Evolutionary conservation across 2,888 invertebrate species (phyloP).

Genomic region (Idaea straminata): DNA sequence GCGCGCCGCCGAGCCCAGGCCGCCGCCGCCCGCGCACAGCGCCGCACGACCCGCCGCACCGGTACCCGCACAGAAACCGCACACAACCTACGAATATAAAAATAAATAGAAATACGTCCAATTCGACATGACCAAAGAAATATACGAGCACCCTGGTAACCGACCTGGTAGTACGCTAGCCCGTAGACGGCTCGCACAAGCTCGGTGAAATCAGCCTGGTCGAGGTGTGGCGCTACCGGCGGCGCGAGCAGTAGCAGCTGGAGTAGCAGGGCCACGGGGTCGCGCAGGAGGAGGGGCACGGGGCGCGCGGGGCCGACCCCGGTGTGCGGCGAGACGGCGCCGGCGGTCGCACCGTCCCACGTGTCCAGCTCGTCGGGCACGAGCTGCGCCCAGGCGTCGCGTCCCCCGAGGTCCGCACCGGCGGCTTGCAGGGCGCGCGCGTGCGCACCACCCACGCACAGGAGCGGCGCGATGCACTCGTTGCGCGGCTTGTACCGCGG

Average conservation of each 20-base stretch:
- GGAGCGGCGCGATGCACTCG: constrained; percentile 84
- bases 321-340: constrained; percentile 20
- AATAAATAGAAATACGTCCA: no score
- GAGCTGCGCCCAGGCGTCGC: constrained; percentile 44
- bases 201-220: constrained; percentile 93
- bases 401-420: constrained; percentile 48
- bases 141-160: no score
- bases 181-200: constrained; percentile 94
- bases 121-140: no score
- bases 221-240: constrained; percentile 83
- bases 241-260: constrained; percentile 93
- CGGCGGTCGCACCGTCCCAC: constrained; percentile 18
- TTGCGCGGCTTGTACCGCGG: constrained; percentile 75
- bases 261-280: constrained; percentile 91
- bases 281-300: constrained; percentile 91
- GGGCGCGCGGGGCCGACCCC: constrained; percentile 32
- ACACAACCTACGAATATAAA: constrained; percentile 83
- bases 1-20: constrained; percentile 38
- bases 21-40: constrained; percentile 25
- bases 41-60: constrained; percentile 27
- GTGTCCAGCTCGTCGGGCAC: constrained; percentile 29
- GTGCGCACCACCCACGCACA: constrained; percentile 93
- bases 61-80: constrained; percentile 84
- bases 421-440: constrained; percentile 83
- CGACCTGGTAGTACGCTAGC: constrained; percentile 84